A percentile compares a stretch with the other conserved stretches of the same genome.
These are phyloP conservation scores for Urechis unicinctus DNA, from an alignment of 2,888 invertebrate species.

Conservation along the genomic window DNA sequence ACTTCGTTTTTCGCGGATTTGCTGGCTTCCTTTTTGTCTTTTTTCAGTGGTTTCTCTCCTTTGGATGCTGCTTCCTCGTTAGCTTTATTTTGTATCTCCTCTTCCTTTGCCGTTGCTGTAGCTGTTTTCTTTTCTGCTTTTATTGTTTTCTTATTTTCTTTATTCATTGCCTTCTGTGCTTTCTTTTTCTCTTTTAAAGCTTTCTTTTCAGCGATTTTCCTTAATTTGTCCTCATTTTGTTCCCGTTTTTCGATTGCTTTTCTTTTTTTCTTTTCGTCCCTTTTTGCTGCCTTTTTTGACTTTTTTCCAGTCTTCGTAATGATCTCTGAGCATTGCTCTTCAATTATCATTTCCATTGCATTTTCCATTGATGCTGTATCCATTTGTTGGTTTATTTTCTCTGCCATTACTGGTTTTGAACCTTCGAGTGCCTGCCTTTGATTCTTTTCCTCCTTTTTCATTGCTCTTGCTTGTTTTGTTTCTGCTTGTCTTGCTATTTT, in stretches of 20 bases:
- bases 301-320: no score
- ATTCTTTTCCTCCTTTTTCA: no score
- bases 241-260: neutral
- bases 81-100: neutral
- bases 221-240: neutral
- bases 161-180: neutral
- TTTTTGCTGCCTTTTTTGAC: neutral
- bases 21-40: neutral
- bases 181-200: neutral
- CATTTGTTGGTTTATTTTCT: no score
- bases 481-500: no score
- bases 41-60: neutral
- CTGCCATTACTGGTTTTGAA: no score
- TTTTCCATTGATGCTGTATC: no score
- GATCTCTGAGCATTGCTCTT: no score
- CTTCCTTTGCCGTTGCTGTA: neutral
- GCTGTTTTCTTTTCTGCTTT: neutral
- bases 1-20: neutral
- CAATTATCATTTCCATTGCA: no score
- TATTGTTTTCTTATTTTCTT: neutral
- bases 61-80: neutral
- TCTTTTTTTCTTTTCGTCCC: neutral
- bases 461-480: no score
- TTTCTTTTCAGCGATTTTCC: neutral
- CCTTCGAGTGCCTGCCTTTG: no score